Base-by-base conservation (phyloP, 1,140 invertebrate genomes). In the Globodera ellingtonae region DNA sequence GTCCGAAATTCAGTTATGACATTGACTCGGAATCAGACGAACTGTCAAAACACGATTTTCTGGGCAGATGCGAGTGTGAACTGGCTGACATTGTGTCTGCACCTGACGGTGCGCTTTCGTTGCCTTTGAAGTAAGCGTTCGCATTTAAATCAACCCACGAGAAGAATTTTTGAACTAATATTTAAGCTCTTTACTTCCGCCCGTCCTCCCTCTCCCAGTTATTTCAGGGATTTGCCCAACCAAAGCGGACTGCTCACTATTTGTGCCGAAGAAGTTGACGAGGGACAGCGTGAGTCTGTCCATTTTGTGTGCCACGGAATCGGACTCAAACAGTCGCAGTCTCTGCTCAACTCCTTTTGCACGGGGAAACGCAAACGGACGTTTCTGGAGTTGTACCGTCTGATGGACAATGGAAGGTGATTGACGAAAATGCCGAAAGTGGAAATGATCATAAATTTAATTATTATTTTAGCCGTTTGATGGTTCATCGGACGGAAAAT, bases 401-500 rank as follows among this genome's bases (percentile, higher is more conserved):
- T 86, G 35, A 90, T 91, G 82, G 91, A 91, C 74, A 90, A 91
- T 85, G 88, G 88, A 81, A 90, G 84, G 90, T 91, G 83, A 75
- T 72, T 10, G n/a, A 21, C 18, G 46, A 66, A 66, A 1, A n/a
- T 67, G 24, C 8, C 6, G 0, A 18, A 15, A 52, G 52, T 15
- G 18, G 13, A 62, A n/a, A 3, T 35, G 35, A 35, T 35, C 35
- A 35, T 35, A 35, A 35, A 35, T 35, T 35, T 35, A 2, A 35
- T 35, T 35, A 35, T 62, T 62, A 62, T 62, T 13, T 84, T 59
- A 90, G 91, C 15, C 91, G 88, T 80, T 90, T 90, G 35, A 88
- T 91, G 44, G 91, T 92, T 56, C 90, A 92, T 82, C 89, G 91
- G 86, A 92, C 91, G 24, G 91, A 92, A 88, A 90, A 91, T 5